phyloP scores from a whole-genome alignment of 2,113 vertebrate species.

The Oreamnos americanus region DNA sequence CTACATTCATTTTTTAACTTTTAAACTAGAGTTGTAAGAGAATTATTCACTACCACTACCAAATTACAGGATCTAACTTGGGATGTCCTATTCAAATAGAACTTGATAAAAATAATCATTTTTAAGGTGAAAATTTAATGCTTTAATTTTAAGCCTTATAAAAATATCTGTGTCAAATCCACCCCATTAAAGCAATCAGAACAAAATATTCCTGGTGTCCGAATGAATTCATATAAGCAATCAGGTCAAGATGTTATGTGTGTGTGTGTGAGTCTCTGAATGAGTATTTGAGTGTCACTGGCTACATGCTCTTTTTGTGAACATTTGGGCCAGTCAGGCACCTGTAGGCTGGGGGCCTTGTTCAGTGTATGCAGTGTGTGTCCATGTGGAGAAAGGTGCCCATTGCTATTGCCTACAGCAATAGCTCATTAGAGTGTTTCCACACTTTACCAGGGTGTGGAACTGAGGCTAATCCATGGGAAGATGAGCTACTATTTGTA shows the following conservation, averaged over 20 bases:
- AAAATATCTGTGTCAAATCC: conserved; percentile 27
- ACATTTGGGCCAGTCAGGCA: background rate
- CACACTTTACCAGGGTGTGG: background rate
- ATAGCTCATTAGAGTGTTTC: background rate
- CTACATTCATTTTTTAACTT: background rate
- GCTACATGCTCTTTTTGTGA: background rate
- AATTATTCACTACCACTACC: background rate
- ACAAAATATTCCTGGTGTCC: conserved; percentile 43
- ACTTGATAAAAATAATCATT: background rate
- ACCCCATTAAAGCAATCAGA: conserved; percentile 37
- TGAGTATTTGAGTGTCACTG: background rate
- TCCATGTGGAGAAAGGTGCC: background rate
- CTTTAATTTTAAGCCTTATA: conserved; percentile 42
- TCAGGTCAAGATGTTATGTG: background rate
- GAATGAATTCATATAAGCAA: conserved; percentile 29
- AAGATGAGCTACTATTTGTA: background rate
- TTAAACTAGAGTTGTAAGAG: background rate
- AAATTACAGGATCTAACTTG: background rate
- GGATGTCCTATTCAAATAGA: background rate
- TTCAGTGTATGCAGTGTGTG: background rate
- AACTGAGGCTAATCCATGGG: background rate
- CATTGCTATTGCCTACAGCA: background rate
- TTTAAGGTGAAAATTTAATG: conserved; percentile 32
- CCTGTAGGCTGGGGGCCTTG: background rate
- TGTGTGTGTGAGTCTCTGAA: background rate